Evolutionary conservation across 2,797 vertebrate genomes (phyloP).

Genomic region (Pseudomugil tenellus): DNA sequence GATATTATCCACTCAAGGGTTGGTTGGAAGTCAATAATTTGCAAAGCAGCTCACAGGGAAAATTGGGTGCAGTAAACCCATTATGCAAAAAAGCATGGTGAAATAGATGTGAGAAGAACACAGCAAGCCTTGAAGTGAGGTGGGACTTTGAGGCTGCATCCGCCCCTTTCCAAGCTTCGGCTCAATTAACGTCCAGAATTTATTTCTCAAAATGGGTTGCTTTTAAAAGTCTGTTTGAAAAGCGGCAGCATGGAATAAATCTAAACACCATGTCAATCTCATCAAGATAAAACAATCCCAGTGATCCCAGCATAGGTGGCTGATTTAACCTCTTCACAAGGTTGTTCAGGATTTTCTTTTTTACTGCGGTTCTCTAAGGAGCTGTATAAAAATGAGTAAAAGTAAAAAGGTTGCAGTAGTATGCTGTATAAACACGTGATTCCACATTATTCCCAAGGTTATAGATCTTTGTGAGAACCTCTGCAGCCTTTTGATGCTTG

Average conservation of each 20-base stretch:
- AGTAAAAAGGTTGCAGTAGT: slow-evolving; percentile 1
- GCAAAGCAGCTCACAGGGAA: slow-evolving; percentile 57
- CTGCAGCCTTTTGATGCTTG: slow-evolving; percentile 3
- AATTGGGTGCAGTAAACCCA: slow-evolving; percentile 53
- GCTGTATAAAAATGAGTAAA: slow-evolving; percentile 1
- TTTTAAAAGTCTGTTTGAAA: slow-evolving; percentile 30
- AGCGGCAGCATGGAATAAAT: slow-evolving; percentile 30
- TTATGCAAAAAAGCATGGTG: slow-evolving; percentile 50
- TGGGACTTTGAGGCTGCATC: slow-evolving; percentile 37
- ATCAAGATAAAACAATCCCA: slow-evolving; percentile 37
- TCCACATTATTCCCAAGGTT: slow-evolving; percentile 4
- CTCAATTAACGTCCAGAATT: slow-evolving; percentile 35
- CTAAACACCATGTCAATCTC: slow-evolving; percentile 31
- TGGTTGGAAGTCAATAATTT: slow-evolving; percentile 65
- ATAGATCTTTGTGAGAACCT: slow-evolving; percentile 8
- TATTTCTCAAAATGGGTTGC: slow-evolving; percentile 23
- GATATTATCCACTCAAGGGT: slow-evolving; percentile 66
- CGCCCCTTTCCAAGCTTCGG: slow-evolving; percentile 23
- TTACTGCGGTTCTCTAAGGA: slow-evolving; percentile 8
- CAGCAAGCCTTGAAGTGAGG: slow-evolving; percentile 35
- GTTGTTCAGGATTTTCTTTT: slow-evolving; percentile 17
- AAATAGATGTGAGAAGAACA: slow-evolving; percentile 34
- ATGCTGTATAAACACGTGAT: slow-evolving; percentile 2
- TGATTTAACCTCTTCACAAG: slow-evolving; percentile 37
- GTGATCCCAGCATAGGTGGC: slow-evolving; percentile 29